Evolutionary conservation across 2,113 vertebrate species (phyloP).

Genomic region (Dissostichus mawsoni): DNA sequence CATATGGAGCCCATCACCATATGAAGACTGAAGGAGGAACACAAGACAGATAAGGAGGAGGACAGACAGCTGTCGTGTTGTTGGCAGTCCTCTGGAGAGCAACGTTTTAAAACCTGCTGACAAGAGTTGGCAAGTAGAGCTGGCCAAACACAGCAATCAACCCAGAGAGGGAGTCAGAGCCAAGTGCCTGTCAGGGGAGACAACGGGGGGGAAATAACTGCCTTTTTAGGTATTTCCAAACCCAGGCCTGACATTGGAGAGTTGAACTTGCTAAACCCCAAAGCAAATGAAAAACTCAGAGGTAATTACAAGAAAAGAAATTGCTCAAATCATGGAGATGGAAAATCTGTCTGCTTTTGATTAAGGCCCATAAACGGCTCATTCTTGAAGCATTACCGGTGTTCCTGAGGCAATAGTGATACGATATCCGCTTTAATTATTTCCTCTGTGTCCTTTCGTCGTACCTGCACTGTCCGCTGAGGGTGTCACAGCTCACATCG

Average conservation of each 20-base stretch:
- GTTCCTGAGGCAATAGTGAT: too few relatives aligned
- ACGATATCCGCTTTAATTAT: too few relatives aligned
- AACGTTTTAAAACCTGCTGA: neutral
- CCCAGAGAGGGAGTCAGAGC: neutral
- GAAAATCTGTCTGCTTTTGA: neutral
- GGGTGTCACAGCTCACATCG: conserved; percentile 86
- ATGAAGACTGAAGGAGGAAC: neutral
- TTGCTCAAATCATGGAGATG: neutral
- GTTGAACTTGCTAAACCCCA: conserved; percentile 1
- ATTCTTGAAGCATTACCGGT: too few relatives aligned
- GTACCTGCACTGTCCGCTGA: conserved; percentile 95
- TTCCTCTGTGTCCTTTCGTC: neutral
- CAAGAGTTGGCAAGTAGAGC: conserved; percentile 35
- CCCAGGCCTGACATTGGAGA: conserved; percentile 19
- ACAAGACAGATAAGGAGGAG: neutral
- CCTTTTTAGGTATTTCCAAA: conserved; percentile 30
- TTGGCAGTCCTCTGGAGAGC: neutral
- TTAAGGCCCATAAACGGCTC: neutral
- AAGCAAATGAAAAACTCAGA: neutral
- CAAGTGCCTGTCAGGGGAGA: conserved; percentile 30
- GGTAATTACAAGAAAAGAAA: neutral
- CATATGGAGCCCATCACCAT: neutral
- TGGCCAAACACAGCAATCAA: conserved; percentile 16
- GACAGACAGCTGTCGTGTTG: neutral
- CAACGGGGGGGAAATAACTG: neutral